Conservation (phyloP, 30 jellyfish, hydroid and myxozoan species). For the Nemopilema nomurai region DNA sequence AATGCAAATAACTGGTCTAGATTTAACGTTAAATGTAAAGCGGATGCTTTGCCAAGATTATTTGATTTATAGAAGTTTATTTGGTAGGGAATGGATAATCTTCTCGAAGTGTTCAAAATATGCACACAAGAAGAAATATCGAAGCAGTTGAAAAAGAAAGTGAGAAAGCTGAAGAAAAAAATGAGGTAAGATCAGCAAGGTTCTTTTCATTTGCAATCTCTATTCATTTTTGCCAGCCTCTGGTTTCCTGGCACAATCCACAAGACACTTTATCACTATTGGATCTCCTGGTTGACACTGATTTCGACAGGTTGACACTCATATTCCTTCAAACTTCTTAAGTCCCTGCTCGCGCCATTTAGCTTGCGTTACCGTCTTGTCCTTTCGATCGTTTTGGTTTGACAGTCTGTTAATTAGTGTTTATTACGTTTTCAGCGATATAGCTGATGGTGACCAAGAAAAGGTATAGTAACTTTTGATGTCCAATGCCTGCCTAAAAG, state of each 20-base stretch:
- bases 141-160: constrained; percentile 51
- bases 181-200: constrained; percentile 25
- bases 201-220: background rate
- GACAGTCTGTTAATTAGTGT: too few species aligned
- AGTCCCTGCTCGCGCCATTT: background rate
- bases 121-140: constrained; percentile 64
- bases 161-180: constrained; percentile 66
- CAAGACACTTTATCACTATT: too few species aligned
- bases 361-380: too few species aligned
- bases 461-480: constrained; percentile 29
- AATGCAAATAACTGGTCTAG: background rate
- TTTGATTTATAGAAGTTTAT: too few species aligned
- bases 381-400: too few species aligned
- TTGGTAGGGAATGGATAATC: constrained; percentile 78
- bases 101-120: constrained; percentile 76
- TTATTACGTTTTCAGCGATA: constrained; percentile 29
- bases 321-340: background rate
- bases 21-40: background rate
- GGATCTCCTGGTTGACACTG: too few species aligned
- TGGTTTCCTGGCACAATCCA: too few species aligned
- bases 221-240: too few species aligned
- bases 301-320: background rate
- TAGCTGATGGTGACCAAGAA: constrained; percentile 68
- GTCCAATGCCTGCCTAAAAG: background rate
- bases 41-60: background rate